Percentiles rank a stretch among this genome's conserved stretches.
phyloP scores from a whole-genome alignment of 92 coral and sea anemone species.

The Porites evermanni region DNA sequence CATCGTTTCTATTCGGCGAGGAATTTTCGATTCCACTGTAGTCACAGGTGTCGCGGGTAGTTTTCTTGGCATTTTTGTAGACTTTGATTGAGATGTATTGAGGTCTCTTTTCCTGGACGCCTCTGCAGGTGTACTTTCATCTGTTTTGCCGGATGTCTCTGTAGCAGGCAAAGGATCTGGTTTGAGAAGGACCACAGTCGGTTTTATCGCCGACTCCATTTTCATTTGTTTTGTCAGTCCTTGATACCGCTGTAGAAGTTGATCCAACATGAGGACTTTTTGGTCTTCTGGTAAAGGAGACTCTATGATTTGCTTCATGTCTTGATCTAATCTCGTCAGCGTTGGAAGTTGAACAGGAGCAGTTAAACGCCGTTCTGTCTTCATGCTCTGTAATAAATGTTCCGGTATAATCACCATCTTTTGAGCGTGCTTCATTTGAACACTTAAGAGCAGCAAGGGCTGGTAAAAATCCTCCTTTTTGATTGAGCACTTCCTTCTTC shows the following conservation, averaged over 20 bases:
- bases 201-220: too few relatives aligned
- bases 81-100: not conserved
- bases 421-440: not conserved
- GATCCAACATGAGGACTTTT: too few relatives aligned
- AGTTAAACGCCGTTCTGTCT: constrained; percentile 13
- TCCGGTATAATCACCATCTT: not conserved
- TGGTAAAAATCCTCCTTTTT: constrained; percentile 25
- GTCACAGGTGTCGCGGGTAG: not conserved
- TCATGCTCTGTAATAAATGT: not conserved
- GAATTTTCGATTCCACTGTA: not conserved
- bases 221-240: too few relatives aligned
- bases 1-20: not conserved
- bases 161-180: not conserved
- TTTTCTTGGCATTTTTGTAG: not conserved
- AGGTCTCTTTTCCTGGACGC: not conserved
- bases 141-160: not conserved
- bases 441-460: constrained; percentile 6
- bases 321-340: not conserved
- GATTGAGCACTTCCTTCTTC: constrained; percentile 23
- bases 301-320: not conserved
- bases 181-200: too few relatives aligned
- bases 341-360: not conserved
- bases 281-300: too few relatives aligned
- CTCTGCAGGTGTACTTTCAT: too few relatives aligned
- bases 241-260: too few relatives aligned